Base-by-base conservation (phyloP, 2,888 invertebrate genomes). In the Griposia aprilina region DNA sequence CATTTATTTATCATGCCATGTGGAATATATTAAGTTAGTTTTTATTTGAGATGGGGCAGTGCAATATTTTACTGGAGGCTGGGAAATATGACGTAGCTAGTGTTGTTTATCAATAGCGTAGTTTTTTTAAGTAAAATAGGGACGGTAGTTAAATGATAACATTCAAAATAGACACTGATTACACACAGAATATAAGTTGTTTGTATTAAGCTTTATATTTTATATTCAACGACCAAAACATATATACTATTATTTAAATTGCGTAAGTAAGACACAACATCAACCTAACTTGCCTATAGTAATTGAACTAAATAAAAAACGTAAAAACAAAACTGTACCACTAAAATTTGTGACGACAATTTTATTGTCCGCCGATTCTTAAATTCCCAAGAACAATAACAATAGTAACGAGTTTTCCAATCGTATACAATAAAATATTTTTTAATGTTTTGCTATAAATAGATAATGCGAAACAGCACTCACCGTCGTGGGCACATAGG, bases 401-500 rank as follows among this genome's bases (percentile, higher is more conserved):
- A 48, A 62, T 50, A 36, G 13, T 63, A 26, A 50, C 36, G 17
- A 23, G 55, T 52, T 63, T 55, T 52, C 5, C 0, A 57, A 66
- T 50, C 13, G 45, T 45, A n/a, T 60, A n/a, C 15, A 71, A 41
- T 80, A 48, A 15, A 66, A 41, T 74, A 55, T 74, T 70, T 76
- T 73, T 55, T 36, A 13, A 71, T 71, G 30, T 71, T 69, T 82
- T 73, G n/a, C 70, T 84, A 67, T 71, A 59, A 7, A 72, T 77
- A 83, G 66, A 36, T 26, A 76, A 78, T 76, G 52, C 20, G 59
- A 74, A 48, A 68, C 60, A 76, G 66, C 76, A 91, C 95, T 95
- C 88, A 97, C 97, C 92, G 96, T 96, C 45, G 99, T 99, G 66
- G 99, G 99, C 88, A 97, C 97, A 94, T 99, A 99, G 2, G 99